Evolutionary conservation across 2,888 invertebrate species (phyloP).

Genomic region (Aphelenchoides bicaudatus): DNA sequence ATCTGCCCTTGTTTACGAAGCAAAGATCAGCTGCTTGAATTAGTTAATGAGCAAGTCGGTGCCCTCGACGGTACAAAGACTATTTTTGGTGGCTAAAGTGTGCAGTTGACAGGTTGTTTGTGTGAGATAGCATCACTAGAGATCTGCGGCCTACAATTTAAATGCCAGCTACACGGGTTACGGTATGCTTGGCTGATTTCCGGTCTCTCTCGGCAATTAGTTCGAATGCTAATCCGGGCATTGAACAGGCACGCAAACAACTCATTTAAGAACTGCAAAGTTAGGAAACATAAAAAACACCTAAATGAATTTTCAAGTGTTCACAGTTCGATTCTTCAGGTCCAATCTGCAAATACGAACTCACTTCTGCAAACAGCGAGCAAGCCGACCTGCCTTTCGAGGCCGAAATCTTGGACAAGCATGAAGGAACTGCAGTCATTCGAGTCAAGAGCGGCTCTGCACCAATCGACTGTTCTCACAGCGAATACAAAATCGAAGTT

Average conservation of each 20-base stretch:
- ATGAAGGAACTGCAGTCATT: constrained; percentile 50
- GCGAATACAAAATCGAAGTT: constrained; percentile 45
- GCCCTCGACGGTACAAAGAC: no score
- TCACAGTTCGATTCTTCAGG: constrained; percentile 32
- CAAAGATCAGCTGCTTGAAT: no score
- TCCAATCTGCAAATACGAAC: constrained; percentile 53
- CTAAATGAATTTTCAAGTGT: no score
- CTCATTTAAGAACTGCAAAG: not conserved
- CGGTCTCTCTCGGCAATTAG: not conserved
- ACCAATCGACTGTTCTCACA: constrained; percentile 46
- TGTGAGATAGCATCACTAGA: no score
- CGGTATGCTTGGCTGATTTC: no score
- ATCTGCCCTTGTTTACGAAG: no score
- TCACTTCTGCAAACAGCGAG: constrained; percentile 36
- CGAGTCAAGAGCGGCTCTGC: constrained; percentile 40
- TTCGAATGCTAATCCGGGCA: not conserved
- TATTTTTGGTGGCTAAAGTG: no score
- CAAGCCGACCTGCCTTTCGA: constrained; percentile 43
- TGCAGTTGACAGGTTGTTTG: no score
- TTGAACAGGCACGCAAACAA: not conserved
- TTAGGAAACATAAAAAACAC: not conserved
- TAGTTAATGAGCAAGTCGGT: no score
- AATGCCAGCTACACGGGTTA: no score
- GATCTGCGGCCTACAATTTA: no score
- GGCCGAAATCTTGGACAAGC: constrained; percentile 49